Evolutionary conservation across 2,797 vertebrate species (phyloP).

Genomic region (Hippopotamyrus pictus): DNA sequence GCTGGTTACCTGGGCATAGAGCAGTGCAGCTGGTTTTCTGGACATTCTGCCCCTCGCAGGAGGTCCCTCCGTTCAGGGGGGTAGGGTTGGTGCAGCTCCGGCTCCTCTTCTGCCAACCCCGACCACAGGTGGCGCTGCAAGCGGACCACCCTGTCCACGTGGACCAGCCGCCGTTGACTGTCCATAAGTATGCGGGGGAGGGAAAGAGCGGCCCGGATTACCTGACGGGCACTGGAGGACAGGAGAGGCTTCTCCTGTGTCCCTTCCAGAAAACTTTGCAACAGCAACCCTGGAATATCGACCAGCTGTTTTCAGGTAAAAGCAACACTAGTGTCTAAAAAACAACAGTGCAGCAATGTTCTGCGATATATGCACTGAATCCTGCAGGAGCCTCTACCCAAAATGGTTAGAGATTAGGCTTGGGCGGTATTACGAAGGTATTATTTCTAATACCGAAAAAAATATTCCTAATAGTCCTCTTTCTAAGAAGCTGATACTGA

Average conservation of each 20-base stretch:
- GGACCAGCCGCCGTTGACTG: conserved; percentile 99
- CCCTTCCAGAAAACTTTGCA: neutral
- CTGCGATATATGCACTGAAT: neutral
- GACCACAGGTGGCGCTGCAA: conserved; percentile 93
- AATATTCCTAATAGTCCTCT: neutral
- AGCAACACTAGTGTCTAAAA: neutral
- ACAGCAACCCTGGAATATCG: neutral
- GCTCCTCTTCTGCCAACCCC: conserved; percentile 99
- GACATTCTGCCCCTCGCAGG: conserved; percentile 97
- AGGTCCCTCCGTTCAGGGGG: conserved; percentile 94
- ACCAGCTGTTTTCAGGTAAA: neutral
- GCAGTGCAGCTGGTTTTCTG: conserved; percentile 98
- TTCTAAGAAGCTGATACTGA: neutral
- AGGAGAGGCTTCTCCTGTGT: neutral
- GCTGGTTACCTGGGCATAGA: conserved; percentile 93
- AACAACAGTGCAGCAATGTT: neutral
- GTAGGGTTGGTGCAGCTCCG: conserved; percentile 97
- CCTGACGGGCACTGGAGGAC: conserved; percentile 59
- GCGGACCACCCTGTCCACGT: conserved; percentile 97
- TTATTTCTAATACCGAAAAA: neutral
- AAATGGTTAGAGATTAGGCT: neutral
- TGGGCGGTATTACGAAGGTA: neutral
- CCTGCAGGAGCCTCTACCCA: neutral
- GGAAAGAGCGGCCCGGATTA: conserved; percentile 70
- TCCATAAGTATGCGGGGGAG: conserved; percentile 35